Evolutionary conservation across 2,797 vertebrate species (phyloP).

Genomic region (Silurus lanzhouensis): DNA sequence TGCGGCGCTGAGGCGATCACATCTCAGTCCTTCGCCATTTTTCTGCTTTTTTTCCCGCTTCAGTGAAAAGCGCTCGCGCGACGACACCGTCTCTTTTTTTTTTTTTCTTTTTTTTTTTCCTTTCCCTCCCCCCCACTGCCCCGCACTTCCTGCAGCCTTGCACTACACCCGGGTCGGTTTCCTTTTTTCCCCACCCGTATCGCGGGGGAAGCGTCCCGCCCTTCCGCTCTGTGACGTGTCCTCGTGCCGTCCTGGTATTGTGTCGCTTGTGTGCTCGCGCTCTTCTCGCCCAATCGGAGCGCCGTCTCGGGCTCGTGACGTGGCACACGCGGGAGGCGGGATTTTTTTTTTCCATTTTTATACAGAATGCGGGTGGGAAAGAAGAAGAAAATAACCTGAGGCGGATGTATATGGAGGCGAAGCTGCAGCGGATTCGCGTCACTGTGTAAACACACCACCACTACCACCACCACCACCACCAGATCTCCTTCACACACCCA

Average conservation of each 20-base stretch:
- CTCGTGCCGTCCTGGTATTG: neutral
- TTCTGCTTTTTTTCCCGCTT: constrained; percentile 1
- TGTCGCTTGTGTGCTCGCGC: neutral
- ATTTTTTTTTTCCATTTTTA: neutral
- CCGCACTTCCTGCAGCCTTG: constrained; percentile 74
- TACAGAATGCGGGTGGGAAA: neutral
- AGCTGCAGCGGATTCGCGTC: constrained; percentile 56
- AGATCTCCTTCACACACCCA: too few relatives aligned
- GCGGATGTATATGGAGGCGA: constrained; percentile 22
- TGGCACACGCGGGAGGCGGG: constrained; percentile 4
- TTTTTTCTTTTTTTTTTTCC: neutral
- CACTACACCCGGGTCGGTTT: constrained; percentile 36
- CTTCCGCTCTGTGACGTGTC: neutral
- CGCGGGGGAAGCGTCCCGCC: neutral
- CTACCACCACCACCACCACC: neutral
- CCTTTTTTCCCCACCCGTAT: constrained; percentile 22
- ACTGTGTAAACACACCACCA: constrained; percentile 52
- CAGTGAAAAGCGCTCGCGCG: constrained; percentile 33
- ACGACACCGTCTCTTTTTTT: constrained; percentile 61
- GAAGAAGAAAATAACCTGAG: constrained; percentile 14
- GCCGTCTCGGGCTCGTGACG: neutral
- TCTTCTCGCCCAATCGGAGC: neutral
- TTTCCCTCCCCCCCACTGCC: constrained; percentile 51
- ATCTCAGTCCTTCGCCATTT: constrained; percentile 56
- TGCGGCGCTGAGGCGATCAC: too few relatives aligned